Base-by-base conservation (phyloP, 2,888 invertebrate species). In the Clostera curtula region DNA sequence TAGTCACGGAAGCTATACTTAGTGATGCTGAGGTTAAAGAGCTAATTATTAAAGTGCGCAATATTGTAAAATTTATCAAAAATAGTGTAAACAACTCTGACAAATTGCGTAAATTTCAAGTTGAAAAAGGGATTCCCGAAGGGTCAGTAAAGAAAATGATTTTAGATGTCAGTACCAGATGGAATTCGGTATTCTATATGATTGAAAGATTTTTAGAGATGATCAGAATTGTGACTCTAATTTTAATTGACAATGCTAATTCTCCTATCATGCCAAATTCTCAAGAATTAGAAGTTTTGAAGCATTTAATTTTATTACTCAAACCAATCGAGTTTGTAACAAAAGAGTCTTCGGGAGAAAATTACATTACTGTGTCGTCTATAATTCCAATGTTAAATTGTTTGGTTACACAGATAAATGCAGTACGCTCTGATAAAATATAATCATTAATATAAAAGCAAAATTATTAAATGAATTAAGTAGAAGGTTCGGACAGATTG, bases 141-240 rank as follows among this genome's bases (percentile, higher is more conserved):
- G 20, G 10, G 8, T 20, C 20, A 20, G 17, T 16, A 25, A 25
- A 16, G 18, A 25, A 16, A 16, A 15, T 16, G 6, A 25, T 16
- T 25, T 16, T 25, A 18, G 25, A 25, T 18, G 25, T 25, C 15
- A 15, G 16, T 25, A 25, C 18, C 5, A 14, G 20, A 20, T 20
- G 20, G 24, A 24, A 24, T 13, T 24, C 24, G 3, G 12, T 24
- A 24, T 24, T 12, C 16, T 16, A 16, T 25, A 25, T 16, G 25
- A 11, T 25, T 16, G 25, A 25, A 25, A 5, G 11, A 11, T 25
- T 25, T 16, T 25, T 25, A 19, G 16, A 9, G 10, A 20, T 20
- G 20, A 20, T 20, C 20, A 20, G 20, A 20, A 10, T 20, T 20
- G 20, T 20, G 9, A 5, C 20, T 20, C n/a, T 20, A n/a, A 20